Evolutionary conservation across 2,797 vertebrate species (phyloP).

Genomic region (Aratinga solstitialis): DNA sequence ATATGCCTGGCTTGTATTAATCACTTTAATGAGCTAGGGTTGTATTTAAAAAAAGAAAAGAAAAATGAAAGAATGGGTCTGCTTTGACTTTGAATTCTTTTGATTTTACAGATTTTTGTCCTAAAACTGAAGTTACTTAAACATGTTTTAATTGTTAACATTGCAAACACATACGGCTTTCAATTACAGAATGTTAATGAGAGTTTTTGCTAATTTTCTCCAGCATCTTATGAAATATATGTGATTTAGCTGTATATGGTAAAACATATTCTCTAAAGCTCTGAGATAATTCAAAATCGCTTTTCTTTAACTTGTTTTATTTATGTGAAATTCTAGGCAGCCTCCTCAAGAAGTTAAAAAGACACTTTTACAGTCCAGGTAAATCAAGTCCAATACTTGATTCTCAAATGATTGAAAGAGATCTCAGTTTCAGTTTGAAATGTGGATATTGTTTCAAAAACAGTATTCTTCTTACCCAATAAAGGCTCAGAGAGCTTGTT

Average conservation of each 20-base stretch:
- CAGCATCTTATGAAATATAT: neutral
- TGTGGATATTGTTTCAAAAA: neutral
- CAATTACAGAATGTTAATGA: slow-evolving; percentile 14
- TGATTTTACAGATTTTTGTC: slow-evolving; percentile 7
- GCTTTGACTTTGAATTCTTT: neutral
- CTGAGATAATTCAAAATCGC: neutral
- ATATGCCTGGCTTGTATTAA: neutral
- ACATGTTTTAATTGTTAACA: slow-evolving; percentile 16
- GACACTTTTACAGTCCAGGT: neutral
- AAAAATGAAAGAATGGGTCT: neutral
- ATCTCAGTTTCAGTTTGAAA: neutral
- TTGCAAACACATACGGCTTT: neutral
- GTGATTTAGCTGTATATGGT: neutral
- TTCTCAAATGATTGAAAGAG: neutral
- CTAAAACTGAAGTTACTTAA: slow-evolving; percentile 28
- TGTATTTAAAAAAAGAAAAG: neutral
- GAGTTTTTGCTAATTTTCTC: neutral
- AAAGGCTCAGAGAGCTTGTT: neutral
- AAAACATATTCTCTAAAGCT: neutral
- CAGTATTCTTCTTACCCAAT: neutral
- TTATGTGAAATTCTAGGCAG: neutral
- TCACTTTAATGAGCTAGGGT: neutral
- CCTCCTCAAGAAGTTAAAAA: slow-evolving; percentile 1
- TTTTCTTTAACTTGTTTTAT: neutral
- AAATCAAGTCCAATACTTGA: neutral